These are phyloP conservation scores for Paratilapia polleni DNA, from an alignment of 2,113 vertebrate species.

Conservation along the genomic window DNA sequence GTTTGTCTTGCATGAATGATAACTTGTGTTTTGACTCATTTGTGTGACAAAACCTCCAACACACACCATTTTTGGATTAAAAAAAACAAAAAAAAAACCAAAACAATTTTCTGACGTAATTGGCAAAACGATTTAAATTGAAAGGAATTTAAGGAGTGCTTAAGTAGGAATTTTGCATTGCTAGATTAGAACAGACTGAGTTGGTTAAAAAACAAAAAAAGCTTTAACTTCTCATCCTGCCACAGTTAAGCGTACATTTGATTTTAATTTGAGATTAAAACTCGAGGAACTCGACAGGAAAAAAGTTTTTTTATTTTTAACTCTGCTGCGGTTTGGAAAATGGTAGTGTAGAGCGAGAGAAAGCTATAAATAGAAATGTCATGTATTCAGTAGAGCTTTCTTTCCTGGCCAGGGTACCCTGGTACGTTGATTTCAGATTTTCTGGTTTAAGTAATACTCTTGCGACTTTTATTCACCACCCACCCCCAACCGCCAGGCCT, in stretches of 20 bases:
- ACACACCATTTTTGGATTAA: too few relatives aligned
- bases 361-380: not conserved
- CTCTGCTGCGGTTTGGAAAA: not conserved
- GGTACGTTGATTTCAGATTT: not conserved
- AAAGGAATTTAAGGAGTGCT: not conserved
- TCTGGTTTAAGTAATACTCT: not conserved
- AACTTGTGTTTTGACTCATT: not conserved
- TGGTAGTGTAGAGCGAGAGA: accelerated
- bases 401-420: not conserved
- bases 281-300: accelerated
- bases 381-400: not conserved
- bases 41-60: not conserved
- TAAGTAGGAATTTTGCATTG: too few relatives aligned
- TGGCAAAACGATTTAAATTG: not conserved
- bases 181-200: not conserved
- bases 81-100: too few relatives aligned
- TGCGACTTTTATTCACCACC: not conserved
- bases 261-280: not conserved
- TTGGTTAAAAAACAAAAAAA: not conserved
- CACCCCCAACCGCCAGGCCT: not conserved
- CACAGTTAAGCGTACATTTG: not conserved
- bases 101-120: not conserved
- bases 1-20: not conserved
- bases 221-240: not conserved
- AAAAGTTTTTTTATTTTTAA: not conserved